Evolutionary conservation across 1,140 invertebrate genomes (phyloP).

Genomic region (Neomicropteryx cornuta): DNA sequence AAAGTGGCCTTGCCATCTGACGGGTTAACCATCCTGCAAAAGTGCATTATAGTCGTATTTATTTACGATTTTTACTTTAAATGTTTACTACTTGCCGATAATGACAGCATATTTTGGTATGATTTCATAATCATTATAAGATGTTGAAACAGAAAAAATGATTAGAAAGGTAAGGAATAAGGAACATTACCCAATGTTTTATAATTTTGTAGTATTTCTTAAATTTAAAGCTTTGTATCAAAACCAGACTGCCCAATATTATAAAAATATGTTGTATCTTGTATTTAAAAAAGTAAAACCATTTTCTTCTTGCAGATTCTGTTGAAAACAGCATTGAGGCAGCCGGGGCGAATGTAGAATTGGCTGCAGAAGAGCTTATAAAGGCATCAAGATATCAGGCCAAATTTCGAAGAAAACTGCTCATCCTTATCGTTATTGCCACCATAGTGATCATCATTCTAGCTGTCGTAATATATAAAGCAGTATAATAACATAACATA

Average conservation of each 20-base stretch:
- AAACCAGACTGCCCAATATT: slow-evolving; percentile 1
- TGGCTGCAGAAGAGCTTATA: slow-evolving; percentile 61
- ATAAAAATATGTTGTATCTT: slow-evolving; percentile 2
- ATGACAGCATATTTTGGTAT: slow-evolving; percentile 1
- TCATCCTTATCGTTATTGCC: slow-evolving; percentile 51
- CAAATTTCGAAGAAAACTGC: slow-evolving; percentile 58
- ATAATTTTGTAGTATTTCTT: no score
- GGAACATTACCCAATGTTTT: no score
- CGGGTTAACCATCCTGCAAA: no score
- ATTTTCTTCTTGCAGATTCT: slow-evolving; percentile 50
- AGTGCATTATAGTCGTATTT: no score
- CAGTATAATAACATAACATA: no score
- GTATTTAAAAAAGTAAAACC: slow-evolving; percentile 10
- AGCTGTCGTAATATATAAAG: slow-evolving; percentile 47
- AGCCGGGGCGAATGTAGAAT: slow-evolving; percentile 64
- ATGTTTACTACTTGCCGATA: no score
- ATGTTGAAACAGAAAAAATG: no score
- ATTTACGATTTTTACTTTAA: no score
- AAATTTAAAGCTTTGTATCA: no score
- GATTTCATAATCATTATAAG: not conserved
- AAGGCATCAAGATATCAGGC: slow-evolving; percentile 70
- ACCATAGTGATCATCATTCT: slow-evolving; percentile 53
- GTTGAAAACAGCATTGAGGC: slow-evolving; percentile 82
- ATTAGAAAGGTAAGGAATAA: no score
- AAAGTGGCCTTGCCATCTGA: no score